Evolutionary conservation across 2,888 invertebrate species (phyloP).

Genomic region (Syrphus vitripennis): DNA sequence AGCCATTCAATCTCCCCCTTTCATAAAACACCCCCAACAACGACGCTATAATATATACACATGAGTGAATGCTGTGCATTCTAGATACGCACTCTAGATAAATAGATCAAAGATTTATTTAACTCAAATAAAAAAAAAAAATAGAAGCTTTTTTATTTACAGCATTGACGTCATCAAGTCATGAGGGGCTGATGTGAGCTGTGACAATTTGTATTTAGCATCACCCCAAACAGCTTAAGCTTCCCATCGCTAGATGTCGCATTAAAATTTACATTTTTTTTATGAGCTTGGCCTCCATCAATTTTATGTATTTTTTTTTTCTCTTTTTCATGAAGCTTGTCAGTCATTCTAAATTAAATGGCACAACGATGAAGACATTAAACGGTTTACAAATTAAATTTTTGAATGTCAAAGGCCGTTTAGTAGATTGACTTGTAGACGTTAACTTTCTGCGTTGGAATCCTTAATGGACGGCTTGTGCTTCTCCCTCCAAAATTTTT

Average conservation of each 20-base stretch:
- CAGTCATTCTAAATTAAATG: slow-evolving; percentile 17
- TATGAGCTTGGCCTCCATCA: background rate
- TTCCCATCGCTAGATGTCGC: slow-evolving; percentile 14
- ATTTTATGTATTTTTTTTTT: background rate
- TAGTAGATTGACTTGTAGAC: background rate
- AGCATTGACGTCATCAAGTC: slow-evolving; percentile 29
- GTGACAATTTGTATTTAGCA: background rate
- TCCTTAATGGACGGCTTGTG: background rate
- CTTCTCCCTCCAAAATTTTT: background rate
- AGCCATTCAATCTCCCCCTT: background rate
- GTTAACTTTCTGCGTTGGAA: background rate
- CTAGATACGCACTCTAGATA: slow-evolving; percentile 18
- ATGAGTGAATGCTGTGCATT: background rate
- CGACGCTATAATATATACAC: background rate
- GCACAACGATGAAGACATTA: slow-evolving; percentile 3
- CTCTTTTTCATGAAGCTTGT: background rate
- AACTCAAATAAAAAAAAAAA: no score
- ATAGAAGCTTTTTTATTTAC: background rate
- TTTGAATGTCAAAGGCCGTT: slow-evolving; percentile 19
- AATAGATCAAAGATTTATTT: slow-evolving; percentile 36
- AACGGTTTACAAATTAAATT: slow-evolving; percentile 4
- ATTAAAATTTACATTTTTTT: background rate
- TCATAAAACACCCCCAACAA: background rate
- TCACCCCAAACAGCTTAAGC: background rate
- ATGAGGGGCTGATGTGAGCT: background rate